Evolutionary conservation across 2,888 invertebrate genomes (phyloP), one percentile per base, ranked within the genome.

Genomic region (Sphaerophoria taeniata): DNA sequence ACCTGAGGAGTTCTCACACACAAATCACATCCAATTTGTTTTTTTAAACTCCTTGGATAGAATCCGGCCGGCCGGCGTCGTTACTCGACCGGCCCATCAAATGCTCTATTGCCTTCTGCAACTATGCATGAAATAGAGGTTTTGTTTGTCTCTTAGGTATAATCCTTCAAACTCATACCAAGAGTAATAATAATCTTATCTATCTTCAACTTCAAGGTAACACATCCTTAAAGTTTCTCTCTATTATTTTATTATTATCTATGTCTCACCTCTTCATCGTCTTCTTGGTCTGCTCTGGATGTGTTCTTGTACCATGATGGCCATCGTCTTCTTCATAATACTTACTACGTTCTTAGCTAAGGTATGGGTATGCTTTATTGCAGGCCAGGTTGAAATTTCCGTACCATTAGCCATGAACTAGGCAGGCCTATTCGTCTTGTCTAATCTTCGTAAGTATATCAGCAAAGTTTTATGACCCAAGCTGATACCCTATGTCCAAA

Each of bases 381-480:
- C 43, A 43, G 43, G 55, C 55, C 61, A 70, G 69, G 69, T 76
- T 80, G 73, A 69, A 55, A 78, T 83, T 83, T 83, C 78, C 78
- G 74, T 78, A 73, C 78, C 83, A 83, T 83, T 83, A 78, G 81
- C 76, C 63, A 73, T 73, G 81, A 85, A 77, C 76, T 85, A 55
- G 61, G 73, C 76, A 55, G 61, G 73, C 76, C 81, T 85, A 85
- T 85, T 77, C 85, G 81, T 85, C 81, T 80, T 85, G 49, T 47
- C 85, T 85, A 85, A 85, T 85, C 85, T 85, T 70, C 76, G 77
- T 81, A 51, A 77, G 81, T 72, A 80, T 80, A 80, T 85, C 71
- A 49, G 49, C 24, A 47, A 24, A 24, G 24, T 24, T 24, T 24
- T 24, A 24, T 6, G 34, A 33, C 4, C 34, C 67, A n/a, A 51